Conservation (phyloP, 2,888 invertebrate species). For the Polydrusus pterygomalis region DNA sequence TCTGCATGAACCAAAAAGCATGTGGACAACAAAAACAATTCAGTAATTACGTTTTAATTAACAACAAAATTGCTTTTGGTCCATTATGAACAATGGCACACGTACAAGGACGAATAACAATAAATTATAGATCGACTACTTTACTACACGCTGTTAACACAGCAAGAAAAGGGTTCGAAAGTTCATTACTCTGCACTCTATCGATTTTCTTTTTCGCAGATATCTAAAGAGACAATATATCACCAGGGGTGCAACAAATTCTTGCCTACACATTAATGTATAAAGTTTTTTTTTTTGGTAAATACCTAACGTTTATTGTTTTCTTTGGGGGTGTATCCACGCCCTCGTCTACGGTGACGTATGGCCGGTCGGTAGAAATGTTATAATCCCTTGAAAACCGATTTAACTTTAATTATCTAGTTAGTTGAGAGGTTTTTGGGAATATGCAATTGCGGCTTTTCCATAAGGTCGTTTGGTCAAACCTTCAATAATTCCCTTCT, state of each 20-base stretch:
- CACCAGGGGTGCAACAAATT: constrained; percentile 17
- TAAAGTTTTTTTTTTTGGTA: neutral
- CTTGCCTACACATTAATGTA: neutral
- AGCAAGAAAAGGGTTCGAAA: constrained; percentile 50
- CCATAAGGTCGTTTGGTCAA: too few species aligned
- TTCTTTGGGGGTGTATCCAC: too few species aligned
- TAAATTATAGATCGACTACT: constrained; percentile 5
- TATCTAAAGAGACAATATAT: constrained; percentile 37
- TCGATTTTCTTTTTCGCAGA: constrained; percentile 53
- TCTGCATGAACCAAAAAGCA: too few species aligned
- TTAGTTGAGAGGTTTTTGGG: too few species aligned
- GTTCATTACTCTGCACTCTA: constrained; percentile 54
- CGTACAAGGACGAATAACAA: constrained; percentile 1
- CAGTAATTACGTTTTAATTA: neutral
- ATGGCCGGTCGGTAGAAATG: too few species aligned
- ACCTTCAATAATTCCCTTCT: too few species aligned
- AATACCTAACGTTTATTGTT: too few species aligned
- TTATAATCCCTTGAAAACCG: too few species aligned
- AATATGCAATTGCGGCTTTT: too few species aligned
- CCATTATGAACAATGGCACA: neutral
- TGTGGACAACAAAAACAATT: too few species aligned
- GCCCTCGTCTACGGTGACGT: too few species aligned
- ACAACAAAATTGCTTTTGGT: neutral
- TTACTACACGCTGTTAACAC: constrained; percentile 16
- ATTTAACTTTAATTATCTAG: too few species aligned